Percentiles rank a stretch among this genome's conserved stretches.
Conservation (phyloP, 2,888 invertebrate genomes). For the Hypena proboscidalis region DNA sequence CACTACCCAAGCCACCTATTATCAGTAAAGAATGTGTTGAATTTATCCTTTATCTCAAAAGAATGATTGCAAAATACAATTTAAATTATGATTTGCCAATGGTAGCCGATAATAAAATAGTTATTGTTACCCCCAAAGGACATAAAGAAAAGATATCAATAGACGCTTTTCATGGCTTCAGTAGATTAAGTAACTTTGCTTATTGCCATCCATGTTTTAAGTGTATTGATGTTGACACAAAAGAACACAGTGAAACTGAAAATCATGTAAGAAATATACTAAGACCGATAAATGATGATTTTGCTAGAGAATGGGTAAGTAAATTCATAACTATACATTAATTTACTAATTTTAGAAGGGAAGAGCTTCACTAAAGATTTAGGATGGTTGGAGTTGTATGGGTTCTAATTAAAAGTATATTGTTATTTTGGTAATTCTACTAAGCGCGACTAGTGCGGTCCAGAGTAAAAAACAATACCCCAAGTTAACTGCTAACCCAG, state of each 20-base stretch:
- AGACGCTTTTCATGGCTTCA: conserved; percentile 12
- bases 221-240: neutral
- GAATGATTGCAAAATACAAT: conserved; percentile 5
- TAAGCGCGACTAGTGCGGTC: no score
- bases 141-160: neutral
- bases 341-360: no score
- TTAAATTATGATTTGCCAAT: conserved; percentile 1
- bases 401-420: no score
- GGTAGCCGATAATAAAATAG: neutral
- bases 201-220: conserved; percentile 17
- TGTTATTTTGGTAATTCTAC: no score
- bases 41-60: conserved; percentile 9
- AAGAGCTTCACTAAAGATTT: no score
- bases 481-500: no score
- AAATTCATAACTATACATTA: neutral
- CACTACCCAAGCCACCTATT: neutral
- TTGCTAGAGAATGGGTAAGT: conserved; percentile 14
- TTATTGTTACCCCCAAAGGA: conserved; percentile 2
- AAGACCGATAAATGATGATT: neutral
- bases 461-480: no score
- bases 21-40: neutral
- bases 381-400: no score
- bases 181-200: neutral
- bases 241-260: neutral
- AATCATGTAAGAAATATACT: conserved; percentile 1